Evolutionary conservation across 2,888 invertebrate species (phyloP).

Genomic region (Acleris literana): DNA sequence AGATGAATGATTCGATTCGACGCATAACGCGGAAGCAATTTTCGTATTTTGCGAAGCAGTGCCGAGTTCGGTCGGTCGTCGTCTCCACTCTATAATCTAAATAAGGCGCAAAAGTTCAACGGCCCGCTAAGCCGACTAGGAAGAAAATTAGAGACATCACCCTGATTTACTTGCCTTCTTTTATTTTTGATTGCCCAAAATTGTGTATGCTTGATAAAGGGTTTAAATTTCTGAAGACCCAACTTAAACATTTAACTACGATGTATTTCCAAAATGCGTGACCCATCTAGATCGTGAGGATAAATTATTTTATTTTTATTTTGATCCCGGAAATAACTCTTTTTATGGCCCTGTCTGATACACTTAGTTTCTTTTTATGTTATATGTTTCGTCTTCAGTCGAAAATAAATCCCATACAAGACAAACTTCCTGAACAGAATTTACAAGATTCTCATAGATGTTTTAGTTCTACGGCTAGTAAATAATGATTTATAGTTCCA

Average conservation of each 20-base stretch:
- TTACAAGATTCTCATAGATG: not conserved
- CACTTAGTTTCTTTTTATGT: slow-evolving; percentile 21
- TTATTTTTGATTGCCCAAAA: slow-evolving; percentile 27
- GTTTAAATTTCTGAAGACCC: slow-evolving; percentile 12
- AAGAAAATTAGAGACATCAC: slow-evolving; percentile 65
- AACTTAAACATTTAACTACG: slow-evolving; percentile 5
- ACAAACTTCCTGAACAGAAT: slow-evolving; percentile 20
- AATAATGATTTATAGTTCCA: no score
- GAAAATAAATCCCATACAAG: slow-evolving; percentile 27
- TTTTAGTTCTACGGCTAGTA: not conserved
- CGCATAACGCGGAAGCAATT: slow-evolving; percentile 72
- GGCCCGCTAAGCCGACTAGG: slow-evolving; percentile 68
- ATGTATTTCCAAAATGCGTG: not conserved
- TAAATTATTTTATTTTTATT: slow-evolving; percentile 16
- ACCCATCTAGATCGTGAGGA: not conserved
- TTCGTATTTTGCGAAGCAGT: slow-evolving; percentile 71
- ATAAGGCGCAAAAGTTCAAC: slow-evolving; percentile 83
- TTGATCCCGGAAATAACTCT: slow-evolving; percentile 21
- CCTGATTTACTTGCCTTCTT: slow-evolving; percentile 41
- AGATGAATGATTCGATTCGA: slow-evolving; percentile 50
- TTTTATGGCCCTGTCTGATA: slow-evolving; percentile 26
- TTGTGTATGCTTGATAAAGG: slow-evolving; percentile 20
- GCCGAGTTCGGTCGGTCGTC: slow-evolving; percentile 69
- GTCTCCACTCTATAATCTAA: slow-evolving; percentile 81
- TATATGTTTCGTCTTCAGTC: slow-evolving; percentile 2